These are phyloP conservation scores for Melanogrammus aeglefinus DNA, from an alignment of 2,797 vertebrate genomes.

Conservation along the genomic window DNA sequence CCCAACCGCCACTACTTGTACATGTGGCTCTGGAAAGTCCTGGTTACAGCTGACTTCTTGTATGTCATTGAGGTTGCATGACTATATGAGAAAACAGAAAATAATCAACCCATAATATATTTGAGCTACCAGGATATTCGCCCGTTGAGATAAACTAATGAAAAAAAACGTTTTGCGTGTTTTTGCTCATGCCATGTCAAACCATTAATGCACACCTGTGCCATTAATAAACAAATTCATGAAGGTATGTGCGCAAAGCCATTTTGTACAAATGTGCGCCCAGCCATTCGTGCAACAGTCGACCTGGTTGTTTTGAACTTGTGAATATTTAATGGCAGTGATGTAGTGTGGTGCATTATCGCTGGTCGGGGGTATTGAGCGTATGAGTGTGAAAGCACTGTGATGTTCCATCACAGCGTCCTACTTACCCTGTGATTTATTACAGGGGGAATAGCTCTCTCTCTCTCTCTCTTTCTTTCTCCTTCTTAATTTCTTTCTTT, in stretches of 20 bases:
- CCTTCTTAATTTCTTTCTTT: slow-evolving; percentile 3
- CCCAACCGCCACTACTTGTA: slow-evolving; percentile 19
- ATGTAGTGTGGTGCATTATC: slow-evolving; percentile 68
- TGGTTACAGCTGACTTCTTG: slow-evolving; percentile 4
- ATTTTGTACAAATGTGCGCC: background rate
- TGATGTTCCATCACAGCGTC: slow-evolving; percentile 58
- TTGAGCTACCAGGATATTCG: background rate
- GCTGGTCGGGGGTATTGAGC: slow-evolving; percentile 57
- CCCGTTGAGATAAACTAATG: background rate
- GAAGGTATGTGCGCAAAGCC: background rate
- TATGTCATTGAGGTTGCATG: background rate
- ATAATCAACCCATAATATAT: slow-evolving; percentile 11
- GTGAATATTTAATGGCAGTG: slow-evolving; percentile 70
- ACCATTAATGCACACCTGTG: background rate
- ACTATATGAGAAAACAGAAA: background rate
- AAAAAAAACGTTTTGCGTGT: too few species aligned
- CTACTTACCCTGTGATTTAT: slow-evolving; percentile 46
- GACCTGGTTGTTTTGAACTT: slow-evolving; percentile 56
- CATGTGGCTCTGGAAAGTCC: slow-evolving; percentile 18
- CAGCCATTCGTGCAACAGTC: slow-evolving; percentile 42
- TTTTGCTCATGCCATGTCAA: background rate
- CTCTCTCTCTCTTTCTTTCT: background rate
- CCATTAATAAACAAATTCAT: background rate
- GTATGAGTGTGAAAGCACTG: slow-evolving; percentile 48
- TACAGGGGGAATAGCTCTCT: slow-evolving; percentile 19